Percentiles rank a stretch among this genome's conserved stretches.
Conservation (phyloP, 2,888 invertebrate species). For the Drymonia ruficornis region DNA sequence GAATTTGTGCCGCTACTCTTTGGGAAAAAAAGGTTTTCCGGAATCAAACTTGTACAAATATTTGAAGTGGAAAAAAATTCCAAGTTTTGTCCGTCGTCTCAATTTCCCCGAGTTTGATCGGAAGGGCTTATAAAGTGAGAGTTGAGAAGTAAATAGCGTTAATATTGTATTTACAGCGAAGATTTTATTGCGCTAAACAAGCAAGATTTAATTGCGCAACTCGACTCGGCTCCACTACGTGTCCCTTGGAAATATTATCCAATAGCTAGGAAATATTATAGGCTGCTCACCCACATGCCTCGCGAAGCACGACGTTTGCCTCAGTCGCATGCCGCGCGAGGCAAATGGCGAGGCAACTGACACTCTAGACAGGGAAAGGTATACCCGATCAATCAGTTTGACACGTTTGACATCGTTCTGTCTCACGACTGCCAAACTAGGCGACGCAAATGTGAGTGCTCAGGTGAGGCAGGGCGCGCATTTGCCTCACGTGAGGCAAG, state of each 20-base stretch:
- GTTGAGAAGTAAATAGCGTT: background rate
- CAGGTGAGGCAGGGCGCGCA: too few relatives aligned
- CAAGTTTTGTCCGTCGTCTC: constrained; percentile 37
- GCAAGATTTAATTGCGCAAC: background rate
- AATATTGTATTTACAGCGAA: background rate
- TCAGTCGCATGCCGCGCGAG: too few relatives aligned
- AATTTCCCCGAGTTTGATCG: constrained; percentile 40
- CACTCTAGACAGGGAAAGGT: too few relatives aligned
- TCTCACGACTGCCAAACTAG: too few relatives aligned
- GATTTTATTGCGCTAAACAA: background rate
- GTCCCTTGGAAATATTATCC: background rate
- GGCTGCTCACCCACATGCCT: too few relatives aligned
- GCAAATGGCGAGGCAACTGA: too few relatives aligned
- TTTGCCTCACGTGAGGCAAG: too few relatives aligned
- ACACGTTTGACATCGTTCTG: too few relatives aligned
- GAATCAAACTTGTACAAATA: constrained; percentile 69
- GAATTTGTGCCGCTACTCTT: constrained; percentile 65
- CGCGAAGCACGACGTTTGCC: too few relatives aligned
- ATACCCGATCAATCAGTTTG: too few relatives aligned
- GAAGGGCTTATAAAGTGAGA: constrained; percentile 6
- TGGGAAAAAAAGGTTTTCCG: constrained; percentile 57
- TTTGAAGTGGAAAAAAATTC: constrained; percentile 62
- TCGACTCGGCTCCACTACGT: background rate
- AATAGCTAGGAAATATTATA: too few relatives aligned
- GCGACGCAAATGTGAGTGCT: too few relatives aligned